Base-by-base conservation (phyloP, 2,888 invertebrate species). In the Cosmia pyralina region DNA sequence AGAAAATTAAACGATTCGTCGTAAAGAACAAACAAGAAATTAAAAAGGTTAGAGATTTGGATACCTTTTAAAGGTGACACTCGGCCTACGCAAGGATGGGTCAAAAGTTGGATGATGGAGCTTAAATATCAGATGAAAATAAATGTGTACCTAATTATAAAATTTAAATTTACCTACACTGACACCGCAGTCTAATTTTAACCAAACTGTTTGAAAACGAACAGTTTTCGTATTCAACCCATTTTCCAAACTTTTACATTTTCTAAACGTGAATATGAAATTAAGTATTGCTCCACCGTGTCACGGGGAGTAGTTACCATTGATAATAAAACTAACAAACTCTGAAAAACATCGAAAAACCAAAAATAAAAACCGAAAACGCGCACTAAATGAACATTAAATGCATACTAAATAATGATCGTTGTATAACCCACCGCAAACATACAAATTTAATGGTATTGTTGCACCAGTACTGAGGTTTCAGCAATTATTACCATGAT, bases 301-400 rank as follows among this genome's bases (percentile, higher is more conserved):
- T 19, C 55, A 55, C 15, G 15, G 22, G 17, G 0, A 55, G 13
- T 58, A 11, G 46, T 72, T 65, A 68, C 41, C 65, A 71, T 68
- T 73, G 58, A 60, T 66, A 83, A 66, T 81, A 75, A 69, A 75
- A 34, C n/a, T 52, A 62, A 65, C 52, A 69, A 80, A 68, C 68
- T 66, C n/a, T 8, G 17, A 69, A 79, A 80, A 65, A 76, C 72
- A 72, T 38, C 55, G 59, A 76, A 59, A 59, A 46, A 58, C 1
- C 71, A 44, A 62, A 41, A 44, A 79, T 81, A 79, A 79, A 81
- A 79, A 75, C 71, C 55, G 64, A 34, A 70, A 70, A 70, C 68
- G 55, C 70, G 6, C 60, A 65, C 50, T 11, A 59, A 83, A 71
- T 71, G 55, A 63, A 71, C 70, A 67, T 66, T 34, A 81, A 79